Percentiles rank a stretch among this genome's conserved stretches.
These are phyloP conservation scores for Pipistrellus nathusii DNA, from an alignment of 2,797 vertebrate genomes.

Conservation along the genomic window DNA sequence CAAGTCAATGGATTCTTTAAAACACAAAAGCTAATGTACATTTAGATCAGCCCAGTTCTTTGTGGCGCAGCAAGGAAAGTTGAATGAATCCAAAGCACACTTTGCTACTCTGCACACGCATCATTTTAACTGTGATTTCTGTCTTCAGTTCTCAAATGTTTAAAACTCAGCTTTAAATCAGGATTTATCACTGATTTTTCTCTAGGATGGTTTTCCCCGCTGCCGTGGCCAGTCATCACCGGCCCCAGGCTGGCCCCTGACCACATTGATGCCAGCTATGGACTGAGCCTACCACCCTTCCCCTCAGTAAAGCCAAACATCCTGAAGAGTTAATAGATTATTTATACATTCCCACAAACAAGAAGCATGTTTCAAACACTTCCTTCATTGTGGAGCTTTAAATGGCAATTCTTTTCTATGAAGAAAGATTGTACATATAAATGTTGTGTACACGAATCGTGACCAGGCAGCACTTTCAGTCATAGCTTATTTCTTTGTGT, in stretches of 20 bases:
- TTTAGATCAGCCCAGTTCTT: slow-evolving; percentile 35
- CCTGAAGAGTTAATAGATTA: background rate
- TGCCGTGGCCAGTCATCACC: background rate
- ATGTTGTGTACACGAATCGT: background rate
- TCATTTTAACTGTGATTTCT: background rate
- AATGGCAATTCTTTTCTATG: background rate
- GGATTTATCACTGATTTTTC: background rate
- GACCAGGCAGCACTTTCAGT: background rate
- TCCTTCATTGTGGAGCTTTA: background rate
- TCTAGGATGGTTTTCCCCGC: background rate
- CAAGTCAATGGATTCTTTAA: background rate
- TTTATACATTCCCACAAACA: background rate
- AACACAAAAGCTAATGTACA: background rate
- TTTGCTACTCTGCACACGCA: background rate
- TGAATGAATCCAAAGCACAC: background rate
- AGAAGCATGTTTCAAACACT: background rate
- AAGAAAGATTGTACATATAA: background rate
- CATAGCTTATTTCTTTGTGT: background rate
- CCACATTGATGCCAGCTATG: fast-evolving
- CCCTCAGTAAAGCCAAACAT: background rate
- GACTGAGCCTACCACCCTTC: background rate
- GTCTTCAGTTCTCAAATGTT: background rate
- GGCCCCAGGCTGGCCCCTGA: background rate
- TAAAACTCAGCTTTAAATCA: background rate
- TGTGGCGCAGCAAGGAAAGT: background rate